Evolutionary conservation across 2,113 vertebrate species (phyloP), one percentile per base, ranked within the genome.

Genomic region (Nanorana parkeri): DNA sequence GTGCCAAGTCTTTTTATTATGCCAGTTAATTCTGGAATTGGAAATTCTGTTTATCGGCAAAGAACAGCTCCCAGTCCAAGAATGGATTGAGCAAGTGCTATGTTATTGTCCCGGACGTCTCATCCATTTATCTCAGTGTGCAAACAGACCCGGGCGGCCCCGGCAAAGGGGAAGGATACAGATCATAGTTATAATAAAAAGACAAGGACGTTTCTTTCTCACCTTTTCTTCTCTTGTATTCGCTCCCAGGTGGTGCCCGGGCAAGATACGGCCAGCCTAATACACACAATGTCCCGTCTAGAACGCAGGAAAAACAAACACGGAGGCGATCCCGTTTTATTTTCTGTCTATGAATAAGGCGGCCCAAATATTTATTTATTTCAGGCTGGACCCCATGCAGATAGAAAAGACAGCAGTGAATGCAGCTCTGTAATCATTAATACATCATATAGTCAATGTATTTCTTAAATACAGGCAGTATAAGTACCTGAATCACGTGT

Each of bases 11-110:
- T 78, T 54, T 78, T 63, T 76, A 66, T 78, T 65, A 78, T 77
- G 74, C 74, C 74, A 51, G 74, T 77, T 77, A 77, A 52, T 78
- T 78, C 61, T 65, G 36, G 66, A 78, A 78, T 78, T 78, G 75
- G 75, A 78, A 78, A 78, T 78, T 78, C 63, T 78, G 60, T 78
- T 78, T 78, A 78, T 78, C 75, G 60, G 75, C 61, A 66, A 78
- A 55, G 36, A 78, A 78, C 75, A 78, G 61, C 75, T 52, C 36
- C 61, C 61, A 47, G 63, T 78, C 63, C 51, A 66, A 67, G 63
- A 67, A 78, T 66, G 77, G 77, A 78, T 78, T 67, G 63, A 56
- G 26, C 68, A 78, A 78, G 77, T 55, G 56, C 41, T 23, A 17
- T 56, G 77, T 78, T 36, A 68, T 78, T 78, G 77, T 78, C 67